A percentile compares a stretch with the other conserved stretches of the same genome.
phyloP scores from a whole-genome alignment of 2,113 vertebrate species.

The Excalfactoria chinensis region DNA sequence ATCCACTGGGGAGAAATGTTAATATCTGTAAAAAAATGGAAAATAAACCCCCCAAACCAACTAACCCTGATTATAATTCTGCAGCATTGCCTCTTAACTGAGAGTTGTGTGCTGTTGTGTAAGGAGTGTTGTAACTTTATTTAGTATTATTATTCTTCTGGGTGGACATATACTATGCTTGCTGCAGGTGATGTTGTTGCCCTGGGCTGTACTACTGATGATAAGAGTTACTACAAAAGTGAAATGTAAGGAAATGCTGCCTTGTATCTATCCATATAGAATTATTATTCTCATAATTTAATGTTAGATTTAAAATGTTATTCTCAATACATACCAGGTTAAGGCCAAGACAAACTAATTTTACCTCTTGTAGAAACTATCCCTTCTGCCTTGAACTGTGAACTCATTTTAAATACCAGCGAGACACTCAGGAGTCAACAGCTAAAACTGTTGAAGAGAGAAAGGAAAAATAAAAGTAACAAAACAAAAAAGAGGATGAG shows the following conservation, averaged over 20 bases:
- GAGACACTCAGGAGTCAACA: background rate
- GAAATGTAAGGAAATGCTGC: background rate
- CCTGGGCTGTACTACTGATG: background rate
- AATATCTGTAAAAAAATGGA: background rate
- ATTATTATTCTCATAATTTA: background rate
- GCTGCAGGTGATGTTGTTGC: background rate
- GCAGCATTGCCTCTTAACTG: background rate
- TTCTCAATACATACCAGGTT: background rate
- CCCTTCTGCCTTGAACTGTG: background rate
- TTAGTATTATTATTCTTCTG: background rate
- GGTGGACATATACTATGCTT: background rate
- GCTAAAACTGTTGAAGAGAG: background rate
- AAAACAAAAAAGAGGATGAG: background rate
- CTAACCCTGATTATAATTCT: background rate
- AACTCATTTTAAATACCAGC: background rate
- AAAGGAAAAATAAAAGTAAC: background rate
- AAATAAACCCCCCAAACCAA: background rate
- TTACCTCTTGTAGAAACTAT: background rate
- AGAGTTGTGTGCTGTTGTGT: background rate
- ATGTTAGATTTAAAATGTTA: background rate
- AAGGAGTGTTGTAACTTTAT: background rate
- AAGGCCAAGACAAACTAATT: background rate
- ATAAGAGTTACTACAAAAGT: background rate
- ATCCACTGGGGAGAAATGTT: constrained; percentile 52
- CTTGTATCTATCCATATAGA: background rate